Evolutionary conservation across 2,113 vertebrate genomes (phyloP).

Genomic region (Grus americana): DNA sequence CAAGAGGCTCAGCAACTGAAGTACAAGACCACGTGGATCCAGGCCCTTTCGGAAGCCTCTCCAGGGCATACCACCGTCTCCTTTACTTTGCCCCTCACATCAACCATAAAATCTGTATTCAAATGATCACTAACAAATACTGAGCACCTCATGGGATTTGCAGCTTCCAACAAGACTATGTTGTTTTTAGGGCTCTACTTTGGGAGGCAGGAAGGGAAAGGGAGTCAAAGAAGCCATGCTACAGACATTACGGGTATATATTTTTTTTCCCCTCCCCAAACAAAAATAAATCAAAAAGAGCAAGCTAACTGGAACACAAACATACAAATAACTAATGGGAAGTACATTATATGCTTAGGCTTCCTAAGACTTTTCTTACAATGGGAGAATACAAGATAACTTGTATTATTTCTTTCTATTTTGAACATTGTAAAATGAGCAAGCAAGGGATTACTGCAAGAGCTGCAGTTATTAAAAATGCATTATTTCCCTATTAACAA

Average conservation of each 20-base stretch:
- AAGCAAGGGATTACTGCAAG: conserved; percentile 4
- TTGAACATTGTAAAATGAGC: not conserved
- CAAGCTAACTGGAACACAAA: not conserved
- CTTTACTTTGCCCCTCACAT: not conserved
- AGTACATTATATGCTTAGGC: not conserved
- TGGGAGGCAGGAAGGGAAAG: not conserved
- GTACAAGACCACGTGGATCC: not conserved
- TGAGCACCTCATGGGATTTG: not conserved
- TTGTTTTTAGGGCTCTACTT: not conserved
- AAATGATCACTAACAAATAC: not conserved
- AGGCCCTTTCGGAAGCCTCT: not conserved
- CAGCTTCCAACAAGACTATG: rapidly evolving
- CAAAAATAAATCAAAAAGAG: not conserved
- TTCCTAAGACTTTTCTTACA: not conserved
- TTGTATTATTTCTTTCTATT: not conserved
- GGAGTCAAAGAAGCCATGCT: not conserved
- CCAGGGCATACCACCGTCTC: not conserved
- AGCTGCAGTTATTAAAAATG: conserved; percentile 57
- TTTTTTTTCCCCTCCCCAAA: no score
- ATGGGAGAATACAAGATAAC: not conserved
- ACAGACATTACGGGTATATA: not conserved
- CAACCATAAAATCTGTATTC: not conserved
- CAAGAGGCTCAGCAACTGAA: not conserved
- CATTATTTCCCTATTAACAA: conserved; percentile 49
- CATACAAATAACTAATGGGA: not conserved